phyloP scores from a whole-genome alignment of 2,888 invertebrate species.

The Tupiocoris notatus region DNA sequence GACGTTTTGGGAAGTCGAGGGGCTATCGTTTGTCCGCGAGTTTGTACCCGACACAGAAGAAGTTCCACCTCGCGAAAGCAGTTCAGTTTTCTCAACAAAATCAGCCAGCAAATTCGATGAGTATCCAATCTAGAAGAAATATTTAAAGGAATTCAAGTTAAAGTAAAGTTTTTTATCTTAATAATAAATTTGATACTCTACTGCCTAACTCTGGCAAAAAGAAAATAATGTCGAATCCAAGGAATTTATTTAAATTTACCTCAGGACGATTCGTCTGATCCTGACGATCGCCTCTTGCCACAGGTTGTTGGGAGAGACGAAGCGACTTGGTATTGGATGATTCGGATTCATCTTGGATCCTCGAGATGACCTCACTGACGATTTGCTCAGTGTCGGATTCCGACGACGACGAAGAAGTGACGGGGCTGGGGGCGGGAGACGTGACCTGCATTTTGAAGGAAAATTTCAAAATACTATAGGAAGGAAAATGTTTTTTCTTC shows the following conservation, averaged over 20 bases:
- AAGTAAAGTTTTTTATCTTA: background rate
- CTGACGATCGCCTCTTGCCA: background rate
- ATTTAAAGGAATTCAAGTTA: background rate
- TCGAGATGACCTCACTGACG: conserved; percentile 72
- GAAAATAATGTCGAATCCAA: no score
- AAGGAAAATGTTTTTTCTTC: background rate
- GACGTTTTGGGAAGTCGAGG: background rate
- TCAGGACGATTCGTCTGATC: conserved; percentile 19
- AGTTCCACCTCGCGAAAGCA: conserved; percentile 54
- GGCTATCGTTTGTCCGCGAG: background rate
- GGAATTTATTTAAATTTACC: no score
- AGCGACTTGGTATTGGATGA: conserved; percentile 14
- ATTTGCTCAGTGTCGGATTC: conserved; percentile 72
- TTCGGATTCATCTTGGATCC: conserved; percentile 59
- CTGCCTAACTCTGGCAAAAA: background rate
- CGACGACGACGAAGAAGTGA: conserved; percentile 61
- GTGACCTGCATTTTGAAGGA: conserved; percentile 6
- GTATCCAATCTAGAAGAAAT: conserved; percentile 59
- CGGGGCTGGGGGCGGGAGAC: conserved; percentile 47
- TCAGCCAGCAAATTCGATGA: conserved; percentile 75
- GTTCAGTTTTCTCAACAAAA: conserved; percentile 76
- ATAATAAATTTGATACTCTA: background rate
- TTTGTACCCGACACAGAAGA: background rate
- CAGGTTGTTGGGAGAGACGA: conserved; percentile 6
- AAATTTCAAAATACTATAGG: background rate